Base-by-base conservation (phyloP, 1,140 invertebrate species). In the Periplaneta americana region DNA sequence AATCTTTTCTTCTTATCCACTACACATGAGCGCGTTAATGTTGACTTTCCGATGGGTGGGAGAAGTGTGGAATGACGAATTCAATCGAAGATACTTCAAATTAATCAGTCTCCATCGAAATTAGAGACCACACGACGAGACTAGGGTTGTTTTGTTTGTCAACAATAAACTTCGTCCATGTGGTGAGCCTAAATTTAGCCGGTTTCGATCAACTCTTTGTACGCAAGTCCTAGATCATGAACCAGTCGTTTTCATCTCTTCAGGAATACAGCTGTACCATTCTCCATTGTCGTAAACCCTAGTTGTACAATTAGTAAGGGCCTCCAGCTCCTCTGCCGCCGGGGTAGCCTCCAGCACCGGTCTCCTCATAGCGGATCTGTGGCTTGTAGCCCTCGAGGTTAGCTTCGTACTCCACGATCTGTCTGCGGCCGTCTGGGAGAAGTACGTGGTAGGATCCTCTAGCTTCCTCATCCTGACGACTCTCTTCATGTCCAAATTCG, bases 311-410 rank as follows among this genome's bases (percentile, higher is more conserved):
- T 66, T 66, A 66, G 11, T 66, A 66, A n/a, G 48, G 48, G 5
- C 48, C 48, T 66, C 48, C 79, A 36, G 15, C n/a, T 74, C 32
- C 34, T 31, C 34, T 22, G 66, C 57, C 18, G 4, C n/a, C 74
- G 18, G 17, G 74, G 81, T 81, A 81, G 31, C 34, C 75, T 22
- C 74, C 80, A 15, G 22, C 28, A 0, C 76, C 80, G 33, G 91
- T 92, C 88, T 91, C 92, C 85, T 93, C 93, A 87, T 93, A 94
- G 84, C 92, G 90, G 80, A 94, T 91, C 86, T 92, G 91, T 32
- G 93, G 93, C 80, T 91, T 90, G 87, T 93, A 94, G 34, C 93
- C 93, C 82, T 89, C 90, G 13, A 89, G 89, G n/a, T 92, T 92
- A 5, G 92, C 92, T 74, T 91, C 87, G 81, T 93, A 93, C 83